These are phyloP conservation scores for Caenorhabditis parvicauda DNA, from an alignment of 2,888 invertebrate genomes.

Conservation along the genomic window DNA sequence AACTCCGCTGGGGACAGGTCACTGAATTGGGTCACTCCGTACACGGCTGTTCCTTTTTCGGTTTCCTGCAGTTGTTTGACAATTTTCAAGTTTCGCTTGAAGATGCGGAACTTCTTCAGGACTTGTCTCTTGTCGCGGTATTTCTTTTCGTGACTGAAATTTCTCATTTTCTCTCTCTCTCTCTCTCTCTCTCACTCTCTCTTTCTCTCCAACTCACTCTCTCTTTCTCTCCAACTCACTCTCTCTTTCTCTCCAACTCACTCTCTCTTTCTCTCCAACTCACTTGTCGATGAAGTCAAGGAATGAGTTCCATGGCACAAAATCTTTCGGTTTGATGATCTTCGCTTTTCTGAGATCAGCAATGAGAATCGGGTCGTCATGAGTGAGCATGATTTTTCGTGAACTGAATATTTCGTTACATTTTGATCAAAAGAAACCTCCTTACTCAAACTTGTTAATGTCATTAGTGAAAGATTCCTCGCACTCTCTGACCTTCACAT, in stretches of 20 bases:
- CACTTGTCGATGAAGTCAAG: slow-evolving; percentile 50
- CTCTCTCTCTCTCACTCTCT: slow-evolving; percentile 5
- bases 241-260: too few relatives aligned
- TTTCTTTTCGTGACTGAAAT: slow-evolving; percentile 43
- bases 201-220: too few relatives aligned
- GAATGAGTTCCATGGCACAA: slow-evolving; percentile 53
- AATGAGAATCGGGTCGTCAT: slow-evolving; percentile 21
- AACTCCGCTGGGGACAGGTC: slow-evolving; percentile 56
- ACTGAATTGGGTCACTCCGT: slow-evolving; percentile 57
- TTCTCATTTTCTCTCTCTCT: too few relatives aligned
- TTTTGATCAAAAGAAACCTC: neutral
- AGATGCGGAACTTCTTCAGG: slow-evolving; percentile 51
- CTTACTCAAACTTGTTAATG: slow-evolving; percentile 25
- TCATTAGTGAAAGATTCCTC: slow-evolving; percentile 27
- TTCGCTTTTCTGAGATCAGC: slow-evolving; percentile 26
- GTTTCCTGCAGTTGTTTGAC: slow-evolving; percentile 46
- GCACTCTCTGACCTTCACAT: slow-evolving; percentile 17
- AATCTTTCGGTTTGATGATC: slow-evolving; percentile 49
- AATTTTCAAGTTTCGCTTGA: slow-evolving; percentile 50
- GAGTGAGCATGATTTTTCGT: slow-evolving; percentile 15
- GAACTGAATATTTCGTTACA: neutral
- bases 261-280: too few relatives aligned
- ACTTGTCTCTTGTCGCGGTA: slow-evolving; percentile 50
- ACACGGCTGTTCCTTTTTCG: slow-evolving; percentile 53
- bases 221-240: too few relatives aligned